These are phyloP conservation scores for Leptopilina syphax DNA, from an alignment of 2,888 invertebrate genomes.

Conservation along the genomic window DNA sequence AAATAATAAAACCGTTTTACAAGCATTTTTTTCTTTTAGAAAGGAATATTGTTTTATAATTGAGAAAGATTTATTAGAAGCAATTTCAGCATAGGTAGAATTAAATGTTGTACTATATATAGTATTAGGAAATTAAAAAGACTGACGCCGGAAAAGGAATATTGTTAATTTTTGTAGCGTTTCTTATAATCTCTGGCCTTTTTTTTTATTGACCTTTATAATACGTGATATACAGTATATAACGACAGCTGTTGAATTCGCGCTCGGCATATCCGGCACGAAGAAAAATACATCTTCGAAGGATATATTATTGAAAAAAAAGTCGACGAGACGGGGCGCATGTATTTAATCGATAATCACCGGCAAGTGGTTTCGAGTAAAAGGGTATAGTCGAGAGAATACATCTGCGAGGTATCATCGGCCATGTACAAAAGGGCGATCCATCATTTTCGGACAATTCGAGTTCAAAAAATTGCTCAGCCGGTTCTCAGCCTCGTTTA, in stretches of 20 bases:
- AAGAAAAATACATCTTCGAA: constrained; percentile 29
- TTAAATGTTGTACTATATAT: no score
- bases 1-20: no score
- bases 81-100: no score
- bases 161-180: constrained; percentile 16
- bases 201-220: background rate
- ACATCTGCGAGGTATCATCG: constrained; percentile 75
- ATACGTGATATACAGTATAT: background rate
- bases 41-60: no score
- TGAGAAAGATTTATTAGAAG: no score
- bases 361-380: constrained; percentile 71
- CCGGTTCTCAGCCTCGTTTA: constrained; percentile 54
- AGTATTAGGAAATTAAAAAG: background rate
- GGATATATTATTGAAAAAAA: constrained; percentile 48
- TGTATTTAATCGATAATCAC: constrained; percentile 74
- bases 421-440: constrained; percentile 73
- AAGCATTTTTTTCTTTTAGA: no score
- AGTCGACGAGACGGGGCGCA: constrained; percentile 60
- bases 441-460: constrained; percentile 69
- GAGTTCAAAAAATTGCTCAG: constrained; percentile 60
- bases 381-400: constrained; percentile 69
- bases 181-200: background rate
- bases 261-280: constrained; percentile 29
- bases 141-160: constrained; percentile 23
- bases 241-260: constrained; percentile 39